These are phyloP conservation scores for Ricordea florida DNA, from an alignment of 92 coral and sea anemone genomes.

Conservation along the genomic window DNA sequence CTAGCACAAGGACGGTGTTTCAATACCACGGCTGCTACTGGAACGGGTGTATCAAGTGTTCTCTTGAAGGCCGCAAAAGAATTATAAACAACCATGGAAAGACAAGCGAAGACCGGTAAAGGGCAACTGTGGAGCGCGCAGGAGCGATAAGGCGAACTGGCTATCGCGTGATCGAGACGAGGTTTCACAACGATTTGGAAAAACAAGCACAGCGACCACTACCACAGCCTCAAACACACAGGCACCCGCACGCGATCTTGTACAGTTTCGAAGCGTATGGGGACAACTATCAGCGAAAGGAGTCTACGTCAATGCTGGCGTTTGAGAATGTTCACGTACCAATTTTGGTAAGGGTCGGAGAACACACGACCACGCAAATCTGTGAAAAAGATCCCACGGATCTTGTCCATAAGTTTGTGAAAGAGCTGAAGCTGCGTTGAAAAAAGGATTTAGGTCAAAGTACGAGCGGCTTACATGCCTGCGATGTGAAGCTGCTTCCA, in stretches of 20 bases:
- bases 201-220: no score
- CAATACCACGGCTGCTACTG: conserved; percentile 7
- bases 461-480: not conserved
- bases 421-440: not conserved
- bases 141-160: not conserved
- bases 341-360: not conserved
- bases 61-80: not conserved
- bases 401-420: not conserved
- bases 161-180: not conserved
- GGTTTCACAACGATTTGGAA: no score
- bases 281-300: not conserved
- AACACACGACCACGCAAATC: not conserved
- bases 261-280: not conserved
- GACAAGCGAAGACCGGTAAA: not conserved
- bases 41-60: conserved; percentile 14
- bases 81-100: not conserved
- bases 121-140: no score
- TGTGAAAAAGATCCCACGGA: not conserved
- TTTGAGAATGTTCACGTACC: not conserved
- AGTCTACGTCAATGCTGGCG: not conserved
- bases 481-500: not conserved
- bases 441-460: not conserved
- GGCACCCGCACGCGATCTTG: not conserved
- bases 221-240: no score
- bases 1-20: not conserved